Conservation (phyloP, 2,113 vertebrate species). For the Bos javanicus region DNA sequence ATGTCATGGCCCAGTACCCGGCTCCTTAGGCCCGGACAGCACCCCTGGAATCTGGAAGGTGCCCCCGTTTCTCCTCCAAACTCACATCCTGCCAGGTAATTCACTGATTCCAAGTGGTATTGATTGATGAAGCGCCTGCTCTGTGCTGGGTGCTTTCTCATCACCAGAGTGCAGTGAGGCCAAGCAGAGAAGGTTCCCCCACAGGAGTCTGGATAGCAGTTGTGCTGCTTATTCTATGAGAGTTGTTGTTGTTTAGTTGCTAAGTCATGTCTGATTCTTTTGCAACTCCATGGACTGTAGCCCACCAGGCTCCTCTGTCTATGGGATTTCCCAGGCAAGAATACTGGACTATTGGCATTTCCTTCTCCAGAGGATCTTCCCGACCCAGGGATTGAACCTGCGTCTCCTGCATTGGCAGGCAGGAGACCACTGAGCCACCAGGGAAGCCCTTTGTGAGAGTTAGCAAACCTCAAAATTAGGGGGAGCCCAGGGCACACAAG, state of each 20-base stretch:
- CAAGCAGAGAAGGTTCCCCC: neutral
- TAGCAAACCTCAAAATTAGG: neutral
- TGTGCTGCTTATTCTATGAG: neutral
- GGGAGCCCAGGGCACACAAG: neutral
- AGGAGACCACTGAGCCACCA: neutral
- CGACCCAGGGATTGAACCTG: neutral
- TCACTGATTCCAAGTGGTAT: neutral
- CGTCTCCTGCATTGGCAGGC: neutral
- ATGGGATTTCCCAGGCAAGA: neutral
- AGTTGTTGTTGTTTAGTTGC: neutral
- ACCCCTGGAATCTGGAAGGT: neutral
- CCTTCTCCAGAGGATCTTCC: neutral
- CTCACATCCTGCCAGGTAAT: neutral
- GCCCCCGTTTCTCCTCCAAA: neutral
- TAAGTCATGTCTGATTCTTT: neutral
- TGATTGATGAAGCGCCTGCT: neutral
- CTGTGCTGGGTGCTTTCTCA: neutral
- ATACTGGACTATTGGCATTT: neutral
- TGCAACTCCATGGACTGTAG: neutral
- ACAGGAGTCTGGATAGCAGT: neutral
- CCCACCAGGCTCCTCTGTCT: neutral
- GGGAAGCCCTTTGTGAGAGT: neutral
- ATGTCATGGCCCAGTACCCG: neutral
- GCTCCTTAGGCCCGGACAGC: neutral
- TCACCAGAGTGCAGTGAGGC: neutral